Percentiles rank a stretch among this genome's conserved stretches.
Evolutionary conservation across 2,888 invertebrate genomes (phyloP).

Genomic region (Stenodera caucasica): DNA sequence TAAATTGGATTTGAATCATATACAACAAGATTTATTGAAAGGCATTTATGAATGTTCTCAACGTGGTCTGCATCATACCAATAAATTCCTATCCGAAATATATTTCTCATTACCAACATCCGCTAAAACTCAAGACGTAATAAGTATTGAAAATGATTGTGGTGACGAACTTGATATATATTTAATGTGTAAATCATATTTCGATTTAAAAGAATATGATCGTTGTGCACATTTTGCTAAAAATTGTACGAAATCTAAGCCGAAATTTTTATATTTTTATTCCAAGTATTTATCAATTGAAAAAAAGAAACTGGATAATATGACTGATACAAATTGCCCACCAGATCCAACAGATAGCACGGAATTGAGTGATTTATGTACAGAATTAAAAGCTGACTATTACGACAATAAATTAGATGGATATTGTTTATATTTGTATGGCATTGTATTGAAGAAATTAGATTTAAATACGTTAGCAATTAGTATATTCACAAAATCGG

Average conservation of each 20-base stretch:
- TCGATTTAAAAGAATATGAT: constrained; percentile 89
- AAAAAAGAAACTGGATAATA: constrained; percentile 85
- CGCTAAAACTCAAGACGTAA: constrained; percentile 54
- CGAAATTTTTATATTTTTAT: constrained; percentile 83
- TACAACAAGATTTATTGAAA: constrained; percentile 66
- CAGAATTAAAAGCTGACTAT: constrained; percentile 62
- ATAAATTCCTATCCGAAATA: constrained; percentile 88
- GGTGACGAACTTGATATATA: constrained; percentile 73
- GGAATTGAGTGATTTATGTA: constrained; percentile 61
- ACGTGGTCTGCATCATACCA: constrained; percentile 76
- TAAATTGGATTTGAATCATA: constrained; percentile 61
- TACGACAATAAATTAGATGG: constrained; percentile 74
- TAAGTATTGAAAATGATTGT: constrained; percentile 56
- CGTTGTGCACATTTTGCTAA: constrained; percentile 80
- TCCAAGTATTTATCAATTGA: constrained; percentile 87
- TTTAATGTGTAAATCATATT: constrained; percentile 81
- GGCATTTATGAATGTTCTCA: constrained; percentile 75
- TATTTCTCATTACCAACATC: constrained; percentile 69
- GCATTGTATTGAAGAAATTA: constrained; percentile 85
- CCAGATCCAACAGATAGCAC: constrained; percentile 61
- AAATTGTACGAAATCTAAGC: constrained; percentile 69
- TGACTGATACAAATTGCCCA: constrained; percentile 63
- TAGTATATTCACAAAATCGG: constrained; percentile 76
- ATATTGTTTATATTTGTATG: constrained; percentile 85
- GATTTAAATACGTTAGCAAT: constrained; percentile 79